Percentiles rank a stretch among this genome's conserved stretches.
Evolutionary conservation across 1,140 invertebrate species (phyloP).

Genomic region (Trichomalopsis sarcophagae): DNA sequence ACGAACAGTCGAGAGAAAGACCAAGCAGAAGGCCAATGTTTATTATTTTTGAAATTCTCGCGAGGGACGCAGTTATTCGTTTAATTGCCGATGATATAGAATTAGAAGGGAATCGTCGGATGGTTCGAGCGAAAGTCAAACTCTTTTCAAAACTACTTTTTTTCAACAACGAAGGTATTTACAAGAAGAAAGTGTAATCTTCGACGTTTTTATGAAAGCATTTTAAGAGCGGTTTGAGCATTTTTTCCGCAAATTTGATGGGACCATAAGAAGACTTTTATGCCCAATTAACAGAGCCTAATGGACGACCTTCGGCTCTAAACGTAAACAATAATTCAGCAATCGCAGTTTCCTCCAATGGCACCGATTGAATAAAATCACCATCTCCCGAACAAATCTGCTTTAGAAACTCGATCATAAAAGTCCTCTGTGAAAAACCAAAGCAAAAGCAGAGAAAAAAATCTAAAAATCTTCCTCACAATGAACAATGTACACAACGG

Average conservation of each 20-base stretch:
- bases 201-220: not conserved
- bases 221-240: not conserved
- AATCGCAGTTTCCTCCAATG: not conserved
- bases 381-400: too few species aligned
- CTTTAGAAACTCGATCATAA: not conserved
- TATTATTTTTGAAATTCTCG: too few species aligned
- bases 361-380: not conserved
- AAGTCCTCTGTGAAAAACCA: not conserved
- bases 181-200: not conserved
- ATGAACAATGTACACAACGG: too few species aligned
- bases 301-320: not conserved
- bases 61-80: not conserved
- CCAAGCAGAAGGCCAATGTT: not conserved
- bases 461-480: too few species aligned
- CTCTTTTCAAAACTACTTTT: not conserved
- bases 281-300: not conserved
- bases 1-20: not conserved
- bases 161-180: not conserved
- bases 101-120: constrained; percentile 7
- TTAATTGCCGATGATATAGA: not conserved
- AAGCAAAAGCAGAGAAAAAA: not conserved
- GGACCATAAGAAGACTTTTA: not conserved
- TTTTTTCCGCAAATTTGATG: not conserved
- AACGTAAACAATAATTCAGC: not conserved
- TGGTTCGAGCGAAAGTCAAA: constrained; percentile 33